Evolutionary conservation across 2,888 invertebrate species (phyloP).

Genomic region (Agrotis puta): DNA sequence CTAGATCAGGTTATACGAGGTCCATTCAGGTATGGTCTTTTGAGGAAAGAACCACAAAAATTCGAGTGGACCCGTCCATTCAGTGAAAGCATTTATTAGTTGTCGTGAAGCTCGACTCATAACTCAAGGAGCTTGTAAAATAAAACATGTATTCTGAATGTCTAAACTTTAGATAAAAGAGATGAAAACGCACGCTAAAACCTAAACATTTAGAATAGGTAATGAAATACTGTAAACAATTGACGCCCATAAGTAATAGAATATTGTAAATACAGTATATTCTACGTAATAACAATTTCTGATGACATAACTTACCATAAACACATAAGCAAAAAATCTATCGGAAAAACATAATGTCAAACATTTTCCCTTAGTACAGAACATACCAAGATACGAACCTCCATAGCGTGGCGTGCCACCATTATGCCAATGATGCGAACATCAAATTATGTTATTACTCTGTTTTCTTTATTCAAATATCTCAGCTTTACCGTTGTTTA

Average conservation of each 20-base stretch:
- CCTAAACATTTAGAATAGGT: not conserved
- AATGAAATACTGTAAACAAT: too few species aligned
- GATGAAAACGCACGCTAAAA: too few species aligned
- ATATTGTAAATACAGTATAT: not conserved
- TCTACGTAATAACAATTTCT: not conserved
- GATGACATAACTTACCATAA: not conserved
- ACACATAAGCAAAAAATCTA: not conserved
- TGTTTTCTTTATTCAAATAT: conserved; percentile 61
- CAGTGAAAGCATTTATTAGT: too few species aligned
- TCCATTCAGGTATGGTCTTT: too few species aligned
- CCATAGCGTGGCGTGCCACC: conserved; percentile 16
- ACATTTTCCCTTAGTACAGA: conserved; percentile 5
- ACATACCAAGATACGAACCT: not conserved
- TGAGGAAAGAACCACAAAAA: too few species aligned
- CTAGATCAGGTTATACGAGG: too few species aligned
- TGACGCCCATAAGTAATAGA: too few species aligned
- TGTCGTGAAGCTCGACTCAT: too few species aligned
- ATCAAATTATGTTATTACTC: conserved; percentile 55
- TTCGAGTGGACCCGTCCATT: too few species aligned
- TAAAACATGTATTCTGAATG: not conserved
- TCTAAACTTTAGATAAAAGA: too few species aligned
- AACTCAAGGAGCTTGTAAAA: too few species aligned
- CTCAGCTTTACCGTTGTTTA: conserved; percentile 58
- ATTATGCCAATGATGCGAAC: conserved; percentile 43
- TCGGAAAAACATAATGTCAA: conserved; percentile 12